Evolutionary conservation across 53 echinoderm and acorn worm species (phyloP), one percentile per base, ranked within the genome.

Genomic region (Apostichopus leukothele): DNA sequence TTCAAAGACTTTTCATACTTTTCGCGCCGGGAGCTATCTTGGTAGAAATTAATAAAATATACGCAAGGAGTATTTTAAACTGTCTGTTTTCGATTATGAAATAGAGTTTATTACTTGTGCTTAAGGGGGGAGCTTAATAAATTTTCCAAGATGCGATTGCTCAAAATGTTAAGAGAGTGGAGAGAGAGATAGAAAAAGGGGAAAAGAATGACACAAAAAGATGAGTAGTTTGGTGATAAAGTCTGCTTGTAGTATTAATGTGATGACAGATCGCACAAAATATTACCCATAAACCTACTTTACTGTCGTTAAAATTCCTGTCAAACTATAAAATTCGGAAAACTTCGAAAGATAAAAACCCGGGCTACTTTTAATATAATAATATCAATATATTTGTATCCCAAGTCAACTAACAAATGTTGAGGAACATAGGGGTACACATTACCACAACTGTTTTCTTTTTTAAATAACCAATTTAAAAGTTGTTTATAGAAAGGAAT

Each of bases 11-110:
- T 81, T 76, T 68, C 14, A 16, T 71, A 16, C 18, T 71, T 71
- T 71, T 54, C 55, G 21, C 55, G 55, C 81, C 81, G 54, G 55
- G 22, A 81, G 81, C 55, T 81, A 81, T 81, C 21, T 81, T 21
- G 60, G 25, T 55, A 81, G 59, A 78, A 81, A 81, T 81, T 81
- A 81, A 81, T 81, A 81, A 81, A 81, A 57, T 81, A 59, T 81
- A 59, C 55, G 81, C 25, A 81, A 59, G 81, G 59, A 59, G 54
- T 55, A 57, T 81, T 81, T 59, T 22, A 81, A 81, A 57, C 23
- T 81, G 81, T 81, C 81, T 59, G 21, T 81, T 81, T 81, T 55
- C 22, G 81, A 81, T 81, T 21, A 81, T 81, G 55, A 55, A 81
- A 55, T 53, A 59, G 53, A 81, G 81, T 81, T 81, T 81, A 81